Base-by-base conservation (phyloP, 2,113 vertebrate species). In the Oryzias curvinotus region DNA sequence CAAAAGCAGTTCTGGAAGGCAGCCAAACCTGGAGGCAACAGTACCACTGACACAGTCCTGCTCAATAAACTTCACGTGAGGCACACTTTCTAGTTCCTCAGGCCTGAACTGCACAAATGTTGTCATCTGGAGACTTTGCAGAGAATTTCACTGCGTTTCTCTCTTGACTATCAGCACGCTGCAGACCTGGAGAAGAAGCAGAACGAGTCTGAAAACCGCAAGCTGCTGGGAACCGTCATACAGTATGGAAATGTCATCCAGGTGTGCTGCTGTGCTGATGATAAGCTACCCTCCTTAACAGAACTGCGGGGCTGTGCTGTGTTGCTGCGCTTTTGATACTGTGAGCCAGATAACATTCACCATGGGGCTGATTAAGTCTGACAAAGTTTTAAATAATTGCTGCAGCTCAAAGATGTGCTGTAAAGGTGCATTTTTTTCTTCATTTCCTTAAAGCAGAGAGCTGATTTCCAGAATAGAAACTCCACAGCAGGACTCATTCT, bases 1-100 rank as follows among this genome's bases (percentile, higher is more conserved):
- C 97, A 99, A 77, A 99, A 99, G 85, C 97, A 99, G 89, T 99
- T 99, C 88, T 98, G 96, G 97, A 99, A 99, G 68, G 97, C 97
- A 0, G 97, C 97, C 1, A 98, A 98, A 76, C 97, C 97, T 0
- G 97, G 96, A 21, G 95, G 95, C 19, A 98, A 96, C 91, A 98
- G 90, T 87, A 98, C 96, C 0, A 98, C 97, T 0, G 97, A 99
- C 54, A 93, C 96, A 0, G 93, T 98, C 36, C 93, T 99, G 4
- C 95, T 99, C 65, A 99, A 93, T 70, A 99, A 99, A 65, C 87
- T 99, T 61, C 97, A 99, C 0, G 97, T 98, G 84, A 79, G 94
- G 28, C 19, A 5, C 12, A 41, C 26, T 46, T 8, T 4, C 4
- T 13, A 12, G 28, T 30, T 21, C 14, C 7, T 5, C n/a, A 21